Conservation (phyloP, 2,113 vertebrate species). For the Dolichotis patagonum region DNA sequence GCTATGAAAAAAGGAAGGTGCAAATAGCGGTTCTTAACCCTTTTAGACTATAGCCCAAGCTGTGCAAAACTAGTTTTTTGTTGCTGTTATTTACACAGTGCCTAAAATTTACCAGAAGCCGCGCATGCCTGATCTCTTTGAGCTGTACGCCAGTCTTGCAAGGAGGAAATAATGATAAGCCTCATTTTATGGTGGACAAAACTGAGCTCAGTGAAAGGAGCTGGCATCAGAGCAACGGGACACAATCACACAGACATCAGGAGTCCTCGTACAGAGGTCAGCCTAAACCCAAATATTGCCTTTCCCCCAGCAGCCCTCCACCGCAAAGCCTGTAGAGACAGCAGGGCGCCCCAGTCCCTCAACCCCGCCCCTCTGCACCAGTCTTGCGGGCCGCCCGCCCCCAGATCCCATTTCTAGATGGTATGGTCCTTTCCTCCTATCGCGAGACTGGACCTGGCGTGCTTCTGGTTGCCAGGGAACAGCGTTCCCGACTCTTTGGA, state of each 20-base stretch:
- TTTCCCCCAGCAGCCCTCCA: rapidly evolving
- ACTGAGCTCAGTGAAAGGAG: not conserved
- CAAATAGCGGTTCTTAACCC: not conserved
- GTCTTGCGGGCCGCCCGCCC: rapidly evolving
- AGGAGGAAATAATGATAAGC: not conserved
- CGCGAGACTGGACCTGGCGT: conserved; percentile 54
- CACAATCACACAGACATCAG: not conserved
- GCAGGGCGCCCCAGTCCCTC: rapidly evolving
- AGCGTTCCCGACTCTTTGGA: not conserved
- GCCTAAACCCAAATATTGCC: not conserved
- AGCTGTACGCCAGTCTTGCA: not conserved
- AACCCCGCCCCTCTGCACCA: rapidly evolving
- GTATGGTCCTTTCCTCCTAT: not conserved
- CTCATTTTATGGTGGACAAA: not conserved
- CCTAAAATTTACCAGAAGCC: not conserved
- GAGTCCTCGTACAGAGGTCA: not conserved
- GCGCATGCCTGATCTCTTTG: not conserved
- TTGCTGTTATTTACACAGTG: not conserved
- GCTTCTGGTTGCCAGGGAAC: conserved; percentile 70
- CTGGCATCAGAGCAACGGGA: not conserved
- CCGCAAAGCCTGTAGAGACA: not conserved
- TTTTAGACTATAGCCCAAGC: not conserved
- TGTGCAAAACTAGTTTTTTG: not conserved
- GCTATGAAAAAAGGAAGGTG: not conserved
- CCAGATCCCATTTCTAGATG: rapidly evolving